These are phyloP conservation scores for Sebastes trivittatus DNA, from an alignment of 2,797 vertebrate genomes.

Conservation along the genomic window DNA sequence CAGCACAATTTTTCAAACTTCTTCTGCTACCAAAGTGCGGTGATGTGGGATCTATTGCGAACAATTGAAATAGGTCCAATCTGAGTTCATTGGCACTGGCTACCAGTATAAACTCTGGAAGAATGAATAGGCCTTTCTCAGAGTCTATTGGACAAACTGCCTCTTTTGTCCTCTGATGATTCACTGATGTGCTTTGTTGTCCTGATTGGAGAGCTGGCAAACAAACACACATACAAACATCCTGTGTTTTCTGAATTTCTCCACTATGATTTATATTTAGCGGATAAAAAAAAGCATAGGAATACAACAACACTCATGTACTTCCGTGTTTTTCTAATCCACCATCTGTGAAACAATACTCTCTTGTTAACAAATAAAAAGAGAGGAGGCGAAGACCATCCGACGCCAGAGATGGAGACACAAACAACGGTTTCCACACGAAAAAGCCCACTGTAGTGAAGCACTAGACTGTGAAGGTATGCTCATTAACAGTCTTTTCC, in stretches of 20 bases:
- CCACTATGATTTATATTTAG: background rate
- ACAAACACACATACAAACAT: slow-evolving; percentile 19
- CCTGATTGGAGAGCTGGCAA: slow-evolving; percentile 41
- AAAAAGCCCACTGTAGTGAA: slow-evolving; percentile 51
- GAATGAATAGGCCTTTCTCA: slow-evolving; percentile 56
- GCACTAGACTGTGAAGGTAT: slow-evolving; percentile 68
- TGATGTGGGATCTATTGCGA: slow-evolving; percentile 14
- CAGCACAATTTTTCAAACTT: slow-evolving; percentile 10
- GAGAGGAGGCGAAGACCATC: slow-evolving; percentile 39
- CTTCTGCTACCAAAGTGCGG: background rate
- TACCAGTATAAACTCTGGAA: slow-evolving; percentile 38
- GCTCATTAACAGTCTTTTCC: slow-evolving; percentile 49
- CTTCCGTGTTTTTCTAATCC: background rate
- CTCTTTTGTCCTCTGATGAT: slow-evolving; percentile 57
- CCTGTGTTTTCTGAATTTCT: background rate
- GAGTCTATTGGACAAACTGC: slow-evolving; percentile 45
- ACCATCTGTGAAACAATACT: background rate
- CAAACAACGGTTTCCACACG: slow-evolving; percentile 40
- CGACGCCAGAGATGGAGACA: slow-evolving; percentile 46
- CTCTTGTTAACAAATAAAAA: slow-evolving; percentile 31
- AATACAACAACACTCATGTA: background rate
- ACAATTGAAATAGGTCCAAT: slow-evolving; percentile 33
- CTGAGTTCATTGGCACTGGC: slow-evolving; percentile 43
- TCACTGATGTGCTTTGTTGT: slow-evolving; percentile 64
- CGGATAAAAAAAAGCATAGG: background rate